Base-by-base conservation (phyloP, 2,888 invertebrate species). In the Oxystoma pomonae region DNA sequence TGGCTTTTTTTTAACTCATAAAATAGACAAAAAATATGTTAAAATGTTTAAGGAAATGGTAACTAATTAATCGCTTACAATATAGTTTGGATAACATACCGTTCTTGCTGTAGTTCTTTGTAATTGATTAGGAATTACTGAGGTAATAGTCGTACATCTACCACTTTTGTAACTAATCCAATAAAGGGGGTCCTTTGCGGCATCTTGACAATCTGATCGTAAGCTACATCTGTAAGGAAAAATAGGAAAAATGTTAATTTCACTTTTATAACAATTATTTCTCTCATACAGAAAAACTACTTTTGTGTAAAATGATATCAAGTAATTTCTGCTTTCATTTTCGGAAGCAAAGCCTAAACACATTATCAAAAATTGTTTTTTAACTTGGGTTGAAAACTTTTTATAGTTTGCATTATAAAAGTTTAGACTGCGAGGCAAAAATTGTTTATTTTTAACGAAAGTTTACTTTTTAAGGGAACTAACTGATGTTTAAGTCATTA, bases 101-200 rank as follows among this genome's bases (percentile, higher is more conserved):
- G 95, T 96, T 80, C 94, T 85, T 57, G 95, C 94, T 21, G 95
- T 96, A 56, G 96, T 96, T 77, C 94, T 87, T 84, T 97, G 96
- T 71, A 97, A 84, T 79, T 94, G 91, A 80, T 91, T 89, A 19
- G 97, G 97, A 69, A 90, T 89, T 63, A 98, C 96, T 75, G 89
- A 90, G 20, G 95, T 94, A 74, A 98, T 97, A 64, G 94, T 94
- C 17, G 97, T 96, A 80, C 98, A 98, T 75, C 95, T 90, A n/a
- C 95, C 94, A 76, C 94, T 96, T 77, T 94, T 95, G 81, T 97
- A 98, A 59, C 95, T 92, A 74, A 98, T 92, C 98, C 98, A 98
- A 78, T 95, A 94, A 57, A 96, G 83, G 1, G 94, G 92, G 83
- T 96, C 94, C 78, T 92, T 91, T 55, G 94, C 94, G 70, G 94